phyloP scores from a whole-genome alignment of 2,888 invertebrate species.

The Orchesellides sinensis region DNA sequence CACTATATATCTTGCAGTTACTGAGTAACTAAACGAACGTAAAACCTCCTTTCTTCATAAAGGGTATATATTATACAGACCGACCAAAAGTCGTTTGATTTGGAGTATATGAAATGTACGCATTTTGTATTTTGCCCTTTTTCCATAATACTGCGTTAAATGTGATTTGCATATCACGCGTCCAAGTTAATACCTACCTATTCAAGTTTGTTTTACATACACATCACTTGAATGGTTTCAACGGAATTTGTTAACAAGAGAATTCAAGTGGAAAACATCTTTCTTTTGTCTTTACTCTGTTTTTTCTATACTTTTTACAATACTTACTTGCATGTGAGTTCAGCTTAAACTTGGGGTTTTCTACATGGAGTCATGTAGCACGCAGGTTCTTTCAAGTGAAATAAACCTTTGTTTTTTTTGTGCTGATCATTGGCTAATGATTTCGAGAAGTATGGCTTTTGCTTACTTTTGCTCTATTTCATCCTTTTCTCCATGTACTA shows the following conservation, averaged over 20 bases:
- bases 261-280: constrained; percentile 69
- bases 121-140: constrained; percentile 25
- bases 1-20: neutral
- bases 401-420: neutral
- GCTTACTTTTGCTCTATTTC: no score
- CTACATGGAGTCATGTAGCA: neutral
- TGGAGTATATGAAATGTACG: constrained; percentile 21
- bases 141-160: no score
- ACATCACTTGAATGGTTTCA: constrained; percentile 64
- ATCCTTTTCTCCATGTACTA: no score
- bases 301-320: no score
- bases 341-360: constrained; percentile 1
- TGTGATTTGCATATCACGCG: constrained; percentile 22
- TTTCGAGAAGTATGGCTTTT: no score
- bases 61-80: no score
- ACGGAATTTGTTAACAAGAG: constrained; percentile 65
- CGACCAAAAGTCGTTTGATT: no score
- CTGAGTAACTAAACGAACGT: no score
- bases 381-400: neutral
- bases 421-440: no score
- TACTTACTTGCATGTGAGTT: no score
- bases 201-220: neutral
- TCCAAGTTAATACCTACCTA: constrained; percentile 4
- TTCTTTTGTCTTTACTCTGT: constrained; percentile 42
- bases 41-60: no score